Percentiles rank a stretch among this genome's conserved stretches.
Evolutionary conservation across 2,888 invertebrate genomes (phyloP).

Genomic region (Papilio elwesi): DNA sequence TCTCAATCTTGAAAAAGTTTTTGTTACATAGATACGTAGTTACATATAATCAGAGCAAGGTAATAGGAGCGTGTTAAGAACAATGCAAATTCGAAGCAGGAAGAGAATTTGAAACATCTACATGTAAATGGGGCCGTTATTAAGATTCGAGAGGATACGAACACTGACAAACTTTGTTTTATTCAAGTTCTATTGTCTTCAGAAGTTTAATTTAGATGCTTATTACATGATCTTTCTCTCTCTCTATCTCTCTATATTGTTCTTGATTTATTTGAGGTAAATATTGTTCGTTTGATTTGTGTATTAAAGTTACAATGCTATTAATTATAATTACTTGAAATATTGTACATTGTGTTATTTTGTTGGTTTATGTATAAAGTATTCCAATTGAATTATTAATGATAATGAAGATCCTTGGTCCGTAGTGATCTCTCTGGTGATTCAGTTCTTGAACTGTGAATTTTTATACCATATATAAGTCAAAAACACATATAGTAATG

Average conservation of each 20-base stretch:
- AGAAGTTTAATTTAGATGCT: conserved; percentile 22
- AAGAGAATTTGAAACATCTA: conserved; percentile 17
- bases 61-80: background rate
- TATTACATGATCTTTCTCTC: conserved; percentile 9
- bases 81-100: conserved; percentile 14
- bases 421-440: too few species aligned
- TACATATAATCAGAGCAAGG: too few species aligned
- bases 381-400: too few species aligned
- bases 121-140: conserved; percentile 31
- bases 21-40: too few species aligned
- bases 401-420: too few species aligned
- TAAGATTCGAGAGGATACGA: conserved; percentile 17
- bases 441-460: too few species aligned
- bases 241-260: background rate
- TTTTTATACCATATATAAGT: too few species aligned
- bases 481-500: too few species aligned
- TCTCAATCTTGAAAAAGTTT: too few species aligned
- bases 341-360: too few species aligned
- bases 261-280: conserved; percentile 2
- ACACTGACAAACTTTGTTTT: conserved; percentile 34
- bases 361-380: too few species aligned
- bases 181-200: conserved; percentile 29
- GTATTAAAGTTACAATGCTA: background rate
- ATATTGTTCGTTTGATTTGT: conserved; percentile 1
- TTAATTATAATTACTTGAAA: background rate